These are phyloP conservation scores for Eremophila alpestris DNA, from an alignment of 2,797 vertebrate species.

Conservation along the genomic window DNA sequence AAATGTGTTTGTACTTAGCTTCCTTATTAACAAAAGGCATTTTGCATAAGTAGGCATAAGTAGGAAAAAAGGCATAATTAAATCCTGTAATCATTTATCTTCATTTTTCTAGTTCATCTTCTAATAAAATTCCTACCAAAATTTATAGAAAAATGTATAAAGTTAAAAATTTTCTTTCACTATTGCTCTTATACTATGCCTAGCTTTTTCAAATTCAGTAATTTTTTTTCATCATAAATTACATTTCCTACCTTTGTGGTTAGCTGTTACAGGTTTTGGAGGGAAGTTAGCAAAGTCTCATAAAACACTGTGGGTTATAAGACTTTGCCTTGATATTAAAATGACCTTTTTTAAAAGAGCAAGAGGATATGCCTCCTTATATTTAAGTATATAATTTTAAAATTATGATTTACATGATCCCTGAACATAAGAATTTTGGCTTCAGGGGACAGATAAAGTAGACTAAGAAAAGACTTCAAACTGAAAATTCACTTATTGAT, in stretches of 20 bases:
- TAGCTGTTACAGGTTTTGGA: neutral
- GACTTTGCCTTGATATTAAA: slow-evolving; percentile 17
- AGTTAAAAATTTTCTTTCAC: neutral
- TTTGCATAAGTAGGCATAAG: neutral
- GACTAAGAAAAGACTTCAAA: neutral
- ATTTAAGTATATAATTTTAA: neutral
- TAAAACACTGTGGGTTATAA: neutral
- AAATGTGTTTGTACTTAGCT: neutral
- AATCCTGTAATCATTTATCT: neutral
- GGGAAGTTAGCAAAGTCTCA: neutral
- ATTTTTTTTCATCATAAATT: neutral
- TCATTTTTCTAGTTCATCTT: neutral
- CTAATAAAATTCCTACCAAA: neutral
- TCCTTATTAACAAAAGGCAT: neutral
- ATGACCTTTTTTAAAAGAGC: slow-evolving; percentile 4
- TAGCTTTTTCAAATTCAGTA: neutral
- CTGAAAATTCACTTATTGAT: neutral
- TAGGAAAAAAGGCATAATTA: neutral
- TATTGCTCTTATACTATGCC: neutral
- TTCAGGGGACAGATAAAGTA: neutral
- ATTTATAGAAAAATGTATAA: neutral
- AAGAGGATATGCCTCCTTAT: neutral
- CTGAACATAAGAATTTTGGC: neutral
- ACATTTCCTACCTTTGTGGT: neutral
- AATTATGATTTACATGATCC: neutral